Evolutionary conservation across 2,888 invertebrate species (phyloP), one percentile per base, ranked within the genome.

Genomic region (Phaedon cochleariae): DNA sequence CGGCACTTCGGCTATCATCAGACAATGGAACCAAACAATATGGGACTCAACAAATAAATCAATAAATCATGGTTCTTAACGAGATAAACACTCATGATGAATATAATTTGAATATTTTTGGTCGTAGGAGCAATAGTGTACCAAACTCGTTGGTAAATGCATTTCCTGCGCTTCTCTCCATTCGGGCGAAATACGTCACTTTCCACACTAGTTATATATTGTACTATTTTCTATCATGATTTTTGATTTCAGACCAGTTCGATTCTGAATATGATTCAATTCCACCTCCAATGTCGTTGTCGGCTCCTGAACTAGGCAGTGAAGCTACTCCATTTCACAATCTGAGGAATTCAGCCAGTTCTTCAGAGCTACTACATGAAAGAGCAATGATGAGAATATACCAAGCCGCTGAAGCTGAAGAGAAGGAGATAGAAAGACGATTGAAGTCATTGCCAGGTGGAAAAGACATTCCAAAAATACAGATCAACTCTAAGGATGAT

Each of bases 301-400:
- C 94, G 0, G 90, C 94, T 10, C 94, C 94, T 0, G 94, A 94
- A 80, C 83, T 94, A 64, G 90, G 90, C 75, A 85, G 87, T 54
- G 87, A 90, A 74, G 86, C 89, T 51, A 84, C 86, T 45, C 72
- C 83, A 21, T 84, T 88, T 52, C 85, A 86, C 59, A 83, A 85
- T 1, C 82, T 94, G 34, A 87, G 92, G 26, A 87, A 90, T 73
- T 91, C 93, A 0, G 91, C 92, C 22, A 94, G 94, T 78, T 94
- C 94, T 1, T 91, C 93, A 0, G 94, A 94, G 79, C 85, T 95
- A 4, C 86, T 95, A 0, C 93, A 93, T 80, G 94, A 94, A 80
- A 87, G 90, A 49, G 92, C 93, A 10, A 92, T 94, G 91, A 91
- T 91, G 7, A 86, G 94, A 41, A 91, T 94, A 79, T 92, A 93